A percentile compares a stretch with the other conserved stretches of the same genome.
phyloP scores from a whole-genome alignment of 2,113 vertebrate genomes.

The Microtus oregoni region DNA sequence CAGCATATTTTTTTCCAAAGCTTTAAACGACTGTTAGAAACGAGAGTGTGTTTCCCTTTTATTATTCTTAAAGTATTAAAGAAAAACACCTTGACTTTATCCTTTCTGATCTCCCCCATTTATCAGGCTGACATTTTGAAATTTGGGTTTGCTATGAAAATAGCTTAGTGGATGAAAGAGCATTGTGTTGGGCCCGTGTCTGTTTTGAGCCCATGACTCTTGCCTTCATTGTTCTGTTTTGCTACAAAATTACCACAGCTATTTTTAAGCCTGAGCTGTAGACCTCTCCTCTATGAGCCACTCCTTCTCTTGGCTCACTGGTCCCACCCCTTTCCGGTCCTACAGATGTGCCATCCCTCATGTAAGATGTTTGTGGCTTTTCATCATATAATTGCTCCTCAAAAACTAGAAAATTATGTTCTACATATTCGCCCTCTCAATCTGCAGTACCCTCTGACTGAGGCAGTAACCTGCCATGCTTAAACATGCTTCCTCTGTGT shows the following conservation, averaged over 20 bases:
- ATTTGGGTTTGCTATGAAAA: constrained; percentile 78
- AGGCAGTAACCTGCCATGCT: constrained; percentile 83
- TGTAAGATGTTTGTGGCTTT: constrained; percentile 80
- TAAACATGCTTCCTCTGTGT: constrained; percentile 65
- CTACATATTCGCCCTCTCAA: constrained; percentile 54
- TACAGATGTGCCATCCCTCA: constrained; percentile 71
- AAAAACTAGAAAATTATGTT: constrained; percentile 83
- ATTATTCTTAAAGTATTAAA: constrained; percentile 62
- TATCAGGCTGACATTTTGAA: constrained; percentile 82
- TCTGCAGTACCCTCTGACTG: constrained; percentile 75
- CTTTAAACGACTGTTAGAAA: constrained; percentile 66
- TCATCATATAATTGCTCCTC: constrained; percentile 84
- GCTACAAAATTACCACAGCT: constrained; percentile 78
- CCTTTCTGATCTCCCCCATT: constrained; percentile 74
- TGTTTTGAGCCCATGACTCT: constrained; percentile 74
- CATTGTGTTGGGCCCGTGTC: constrained; percentile 61
- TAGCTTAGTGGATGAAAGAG: constrained; percentile 73
- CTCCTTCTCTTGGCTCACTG: constrained; percentile 64
- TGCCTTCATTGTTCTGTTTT: constrained; percentile 76
- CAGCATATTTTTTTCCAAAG: constrained; percentile 35
- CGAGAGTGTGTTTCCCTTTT: constrained; percentile 36
- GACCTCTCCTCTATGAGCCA: constrained; percentile 73
- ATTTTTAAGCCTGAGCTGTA: constrained; percentile 81
- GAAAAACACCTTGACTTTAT: constrained; percentile 78
- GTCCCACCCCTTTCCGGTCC: constrained; percentile 64